These are phyloP conservation scores for Tachuris rubrigastra DNA, from an alignment of 2,113 vertebrate species.

Conservation along the genomic window DNA sequence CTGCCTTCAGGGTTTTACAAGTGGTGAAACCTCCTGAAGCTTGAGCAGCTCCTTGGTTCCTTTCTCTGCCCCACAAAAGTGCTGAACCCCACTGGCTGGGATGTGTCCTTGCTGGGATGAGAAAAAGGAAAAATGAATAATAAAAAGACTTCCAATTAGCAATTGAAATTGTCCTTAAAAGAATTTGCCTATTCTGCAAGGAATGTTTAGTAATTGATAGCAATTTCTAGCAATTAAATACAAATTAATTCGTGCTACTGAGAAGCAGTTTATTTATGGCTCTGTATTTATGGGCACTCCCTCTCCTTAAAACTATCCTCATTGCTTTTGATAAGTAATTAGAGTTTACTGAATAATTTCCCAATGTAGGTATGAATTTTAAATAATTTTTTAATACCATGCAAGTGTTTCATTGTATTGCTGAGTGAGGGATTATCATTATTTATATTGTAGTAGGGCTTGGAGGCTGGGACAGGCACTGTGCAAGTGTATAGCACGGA, in stretches of 20 bases:
- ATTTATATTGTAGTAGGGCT: background rate
- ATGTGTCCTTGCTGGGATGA: background rate
- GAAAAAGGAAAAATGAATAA: background rate
- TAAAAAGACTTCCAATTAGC: slow-evolving; percentile 20
- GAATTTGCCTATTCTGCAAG: slow-evolving; percentile 65
- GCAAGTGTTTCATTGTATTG: slow-evolving; percentile 3
- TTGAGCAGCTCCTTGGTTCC: background rate
- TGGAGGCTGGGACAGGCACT: background rate
- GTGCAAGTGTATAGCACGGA: background rate
- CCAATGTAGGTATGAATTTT: slow-evolving; percentile 76
- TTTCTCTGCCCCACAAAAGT: background rate
- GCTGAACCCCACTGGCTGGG: background rate
- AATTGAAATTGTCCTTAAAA: slow-evolving; percentile 58
- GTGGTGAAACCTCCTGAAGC: background rate
- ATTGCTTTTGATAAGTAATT: slow-evolving; percentile 78
- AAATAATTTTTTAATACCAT: slow-evolving; percentile 64
- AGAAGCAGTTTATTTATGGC: slow-evolving; percentile 78
- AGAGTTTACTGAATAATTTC: slow-evolving; percentile 78
- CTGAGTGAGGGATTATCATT: background rate
- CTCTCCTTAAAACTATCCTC: slow-evolving; percentile 71
- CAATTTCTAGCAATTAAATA: slow-evolving; percentile 81
- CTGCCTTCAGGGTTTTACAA: background rate
- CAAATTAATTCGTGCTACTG: slow-evolving; percentile 76
- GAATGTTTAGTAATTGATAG: slow-evolving; percentile 73
- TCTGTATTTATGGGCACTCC: slow-evolving; percentile 74